These are phyloP conservation scores for Vultur gryphus DNA, from an alignment of 2,797 vertebrate genomes.

Conservation along the genomic window DNA sequence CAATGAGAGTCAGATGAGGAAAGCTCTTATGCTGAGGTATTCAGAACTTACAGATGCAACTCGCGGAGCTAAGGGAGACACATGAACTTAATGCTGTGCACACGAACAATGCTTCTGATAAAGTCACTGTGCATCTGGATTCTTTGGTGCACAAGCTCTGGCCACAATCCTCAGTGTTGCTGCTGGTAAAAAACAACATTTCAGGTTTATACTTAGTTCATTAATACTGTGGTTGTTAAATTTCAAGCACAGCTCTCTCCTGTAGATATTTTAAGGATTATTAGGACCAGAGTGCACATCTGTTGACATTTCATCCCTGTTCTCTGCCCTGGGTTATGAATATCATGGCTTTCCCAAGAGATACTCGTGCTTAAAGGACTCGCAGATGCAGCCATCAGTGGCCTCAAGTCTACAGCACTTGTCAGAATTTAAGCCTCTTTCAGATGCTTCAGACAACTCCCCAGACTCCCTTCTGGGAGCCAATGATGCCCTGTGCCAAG, in stretches of 20 bases:
- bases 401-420: background rate
- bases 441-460: background rate
- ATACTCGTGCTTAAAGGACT: background rate
- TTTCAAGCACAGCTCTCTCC: background rate
- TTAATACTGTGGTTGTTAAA: background rate
- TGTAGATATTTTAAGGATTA: background rate
- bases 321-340: background rate
- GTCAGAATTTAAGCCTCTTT: background rate
- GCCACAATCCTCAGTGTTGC: background rate
- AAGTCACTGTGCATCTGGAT: background rate
- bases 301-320: background rate
- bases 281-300: background rate
- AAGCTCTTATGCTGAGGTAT: background rate
- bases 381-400: background rate
- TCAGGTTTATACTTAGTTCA: background rate
- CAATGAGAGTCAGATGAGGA: slow-evolving; percentile 12
- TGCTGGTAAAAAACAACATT: background rate
- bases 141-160: background rate
- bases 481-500: background rate
- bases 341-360: background rate
- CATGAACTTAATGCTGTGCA: background rate
- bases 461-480: background rate
- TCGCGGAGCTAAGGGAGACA: background rate
- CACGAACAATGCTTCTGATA: background rate
- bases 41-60: background rate